phyloP scores from a whole-genome alignment of 2,888 invertebrate genomes.

The Octonoba sinensis region DNA sequence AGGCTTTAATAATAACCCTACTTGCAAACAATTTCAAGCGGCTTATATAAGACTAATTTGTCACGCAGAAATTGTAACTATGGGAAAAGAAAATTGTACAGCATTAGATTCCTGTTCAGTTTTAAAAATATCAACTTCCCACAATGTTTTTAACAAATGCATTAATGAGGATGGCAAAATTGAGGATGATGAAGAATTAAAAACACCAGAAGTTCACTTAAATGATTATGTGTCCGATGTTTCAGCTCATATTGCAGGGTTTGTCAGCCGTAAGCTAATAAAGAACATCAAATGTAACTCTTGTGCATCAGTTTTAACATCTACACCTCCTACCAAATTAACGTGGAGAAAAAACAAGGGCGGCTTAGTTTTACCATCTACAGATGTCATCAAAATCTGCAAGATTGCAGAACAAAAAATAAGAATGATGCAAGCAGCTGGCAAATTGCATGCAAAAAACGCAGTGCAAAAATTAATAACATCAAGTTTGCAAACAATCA shows the following conservation, averaged over 20 bases:
- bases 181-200: not conserved
- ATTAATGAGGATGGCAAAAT: not conserved
- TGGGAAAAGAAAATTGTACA: not conserved
- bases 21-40: conserved; percentile 26
- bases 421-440: not conserved
- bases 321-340: not conserved
- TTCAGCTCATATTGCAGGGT: conserved; percentile 1
- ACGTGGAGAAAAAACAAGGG: not conserved
- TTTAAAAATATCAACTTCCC: conserved; percentile 12
- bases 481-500: too few relatives aligned
- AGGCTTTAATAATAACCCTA: conserved; percentile 27
- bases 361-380: not conserved
- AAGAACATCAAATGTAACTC: not conserved
- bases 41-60: conserved; percentile 20
- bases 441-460: not conserved
- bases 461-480: not conserved
- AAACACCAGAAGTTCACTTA: not conserved
- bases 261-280: not conserved
- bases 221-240: not conserved
- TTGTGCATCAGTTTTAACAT: not conserved
- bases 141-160: conserved; percentile 3
- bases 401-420: not conserved
- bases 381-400: not conserved
- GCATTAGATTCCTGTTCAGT: conserved; percentile 3
- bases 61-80: not conserved